Evolutionary conservation across 2,113 vertebrate species (phyloP).

Genomic region (Hydrolagus affinis): DNA sequence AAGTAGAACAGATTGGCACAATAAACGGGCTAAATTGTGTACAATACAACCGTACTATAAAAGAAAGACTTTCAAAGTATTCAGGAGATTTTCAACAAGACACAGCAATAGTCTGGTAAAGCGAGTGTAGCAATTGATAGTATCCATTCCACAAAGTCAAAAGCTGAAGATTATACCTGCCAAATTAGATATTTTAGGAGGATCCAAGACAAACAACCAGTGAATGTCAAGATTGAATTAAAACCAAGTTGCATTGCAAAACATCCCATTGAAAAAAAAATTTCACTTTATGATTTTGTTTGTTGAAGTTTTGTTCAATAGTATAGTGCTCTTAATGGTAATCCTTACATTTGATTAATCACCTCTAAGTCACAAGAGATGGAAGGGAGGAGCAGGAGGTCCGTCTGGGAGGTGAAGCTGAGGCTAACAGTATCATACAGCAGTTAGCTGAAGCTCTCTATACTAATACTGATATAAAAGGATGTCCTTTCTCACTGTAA

Average conservation of each 20-base stretch:
- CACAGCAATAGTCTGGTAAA: neutral
- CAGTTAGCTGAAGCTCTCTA: too few species aligned
- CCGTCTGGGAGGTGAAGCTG: neutral
- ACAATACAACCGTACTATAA: too few species aligned
- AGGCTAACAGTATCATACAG: neutral
- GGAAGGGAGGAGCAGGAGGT: neutral
- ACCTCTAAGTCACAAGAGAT: neutral
- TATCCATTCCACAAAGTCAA: neutral
- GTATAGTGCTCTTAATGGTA: neutral
- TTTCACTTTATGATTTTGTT: neutral
- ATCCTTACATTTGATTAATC: neutral
- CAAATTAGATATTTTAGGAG: neutral
- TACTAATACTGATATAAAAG: neutral
- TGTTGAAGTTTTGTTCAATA: neutral
- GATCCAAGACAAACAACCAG: neutral
- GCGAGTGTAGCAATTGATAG: neutral
- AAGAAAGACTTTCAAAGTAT: neutral
- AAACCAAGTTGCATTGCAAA: neutral
- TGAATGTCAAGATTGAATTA: neutral
- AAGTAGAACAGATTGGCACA: neutral
- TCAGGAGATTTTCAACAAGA: neutral
- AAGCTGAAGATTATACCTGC: neutral
- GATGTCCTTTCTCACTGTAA: neutral
- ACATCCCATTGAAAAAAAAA: neutral
- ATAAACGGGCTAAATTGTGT: neutral